Conservation (phyloP, 2,888 invertebrate genomes). For the Gari tellinella region DNA sequence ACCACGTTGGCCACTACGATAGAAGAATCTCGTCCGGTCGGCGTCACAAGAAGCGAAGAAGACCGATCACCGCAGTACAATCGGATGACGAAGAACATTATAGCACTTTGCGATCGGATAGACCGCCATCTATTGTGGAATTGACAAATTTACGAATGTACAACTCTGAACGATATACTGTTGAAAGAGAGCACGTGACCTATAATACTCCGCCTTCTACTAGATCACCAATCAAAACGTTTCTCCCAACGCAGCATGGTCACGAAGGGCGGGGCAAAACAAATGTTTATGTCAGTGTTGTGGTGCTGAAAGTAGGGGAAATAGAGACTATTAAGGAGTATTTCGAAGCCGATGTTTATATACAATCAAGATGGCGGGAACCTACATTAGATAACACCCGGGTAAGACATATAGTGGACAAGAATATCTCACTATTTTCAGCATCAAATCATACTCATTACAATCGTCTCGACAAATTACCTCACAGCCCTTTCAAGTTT, state of each 20-base stretch:
- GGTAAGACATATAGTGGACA: too few species aligned
- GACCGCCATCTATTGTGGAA: slow-evolving; percentile 49
- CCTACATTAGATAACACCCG: slow-evolving; percentile 56
- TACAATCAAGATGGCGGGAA: slow-evolving; percentile 73
- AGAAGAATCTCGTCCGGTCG: too few species aligned
- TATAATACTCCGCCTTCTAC: slow-evolving; percentile 4
- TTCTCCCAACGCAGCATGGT: slow-evolving; percentile 7
- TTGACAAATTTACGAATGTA: slow-evolving; percentile 46
- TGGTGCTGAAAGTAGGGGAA: slow-evolving; percentile 72
- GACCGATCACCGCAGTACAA: too few species aligned
- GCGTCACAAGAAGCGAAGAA: too few species aligned
- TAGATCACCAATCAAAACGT: slow-evolving; percentile 13
- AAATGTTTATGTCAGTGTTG: slow-evolving; percentile 64
- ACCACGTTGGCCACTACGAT: too few species aligned
- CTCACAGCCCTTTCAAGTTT: too few species aligned
- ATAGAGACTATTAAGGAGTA: slow-evolving; percentile 74
- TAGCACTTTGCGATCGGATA: slow-evolving; percentile 21
- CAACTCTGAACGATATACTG: slow-evolving; percentile 13
- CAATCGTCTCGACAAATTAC: too few species aligned
- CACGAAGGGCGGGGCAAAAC: slow-evolving; percentile 43
- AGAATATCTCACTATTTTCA: too few species aligned
- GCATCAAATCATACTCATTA: too few species aligned
- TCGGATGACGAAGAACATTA: slow-evolving; percentile 8
- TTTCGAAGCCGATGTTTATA: slow-evolving; percentile 69
- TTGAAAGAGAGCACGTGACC: slow-evolving; percentile 8